Base-by-base conservation (phyloP, 2,113 vertebrate genomes). In the Capricornis sumatraensis region DNA sequence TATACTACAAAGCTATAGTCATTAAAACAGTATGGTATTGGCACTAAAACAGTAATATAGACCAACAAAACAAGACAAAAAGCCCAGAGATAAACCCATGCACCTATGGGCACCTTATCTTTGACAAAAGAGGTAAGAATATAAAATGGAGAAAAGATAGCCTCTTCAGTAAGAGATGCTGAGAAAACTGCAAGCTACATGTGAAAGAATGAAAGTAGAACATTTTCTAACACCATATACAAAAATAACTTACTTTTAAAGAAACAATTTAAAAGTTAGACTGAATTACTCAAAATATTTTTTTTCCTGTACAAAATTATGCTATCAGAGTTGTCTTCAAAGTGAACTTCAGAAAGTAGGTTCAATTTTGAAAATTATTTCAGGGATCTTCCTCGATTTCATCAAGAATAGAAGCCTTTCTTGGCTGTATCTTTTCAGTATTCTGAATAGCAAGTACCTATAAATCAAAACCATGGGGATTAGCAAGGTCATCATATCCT, bases 261-360 rank as follows among this genome's bases (percentile, higher is more conserved):
- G 67, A 79, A 92, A 92, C 43, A 87, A 92, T 55, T 67, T 93
- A 89, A 91, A 91, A 91, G 89, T 82, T 87, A 30, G 25, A 33
- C 25, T 89, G n/a, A 47, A 52, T 57, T 62, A 87, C 36, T 93
- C 10, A 87, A 95, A 87, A 57, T 52, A 93, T 71, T 67, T 90
- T 84, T 89, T 93, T 83, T 71, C 55, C 25, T 89, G 47, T 92
- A 89, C 23, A 95, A 91, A 95, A 82, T 90, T 71, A 94, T 78
- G 23, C 33, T 83, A 55, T 91, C 36, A 87, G 93, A 30, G 10
- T 50, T 95, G 76, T 88, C 93, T 53, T 88, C 33, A 85, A 85
- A 76, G n/a, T 50, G 53, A 97, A 50, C 16, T 67, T 52, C 25
- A 97, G 64, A 95, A 97, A 95, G 82, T 17, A 96, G 12, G 93